These are phyloP conservation scores for Lepidocolaptes lacrymiger DNA, from an alignment of 2,797 vertebrate genomes.

Conservation along the genomic window DNA sequence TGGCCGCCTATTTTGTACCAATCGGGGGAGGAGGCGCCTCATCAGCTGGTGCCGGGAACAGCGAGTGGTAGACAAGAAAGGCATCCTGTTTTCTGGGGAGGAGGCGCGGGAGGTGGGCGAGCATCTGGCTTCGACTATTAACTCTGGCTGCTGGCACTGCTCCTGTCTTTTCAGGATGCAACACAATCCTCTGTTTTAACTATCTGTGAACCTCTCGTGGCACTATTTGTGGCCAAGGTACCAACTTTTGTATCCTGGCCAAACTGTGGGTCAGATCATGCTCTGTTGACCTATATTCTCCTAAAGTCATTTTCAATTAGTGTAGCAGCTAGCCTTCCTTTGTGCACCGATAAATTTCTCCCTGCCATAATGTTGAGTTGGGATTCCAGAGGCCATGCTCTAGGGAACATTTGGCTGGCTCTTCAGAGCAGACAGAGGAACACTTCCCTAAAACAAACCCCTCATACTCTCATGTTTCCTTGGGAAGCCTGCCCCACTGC, in stretches of 20 bases:
- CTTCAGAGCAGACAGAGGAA: background rate
- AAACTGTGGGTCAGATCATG: background rate
- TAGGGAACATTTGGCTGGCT: background rate
- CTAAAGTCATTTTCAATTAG: background rate
- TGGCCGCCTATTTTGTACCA: background rate
- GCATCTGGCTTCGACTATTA: background rate
- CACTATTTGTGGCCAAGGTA: background rate
- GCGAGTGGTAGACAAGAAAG: background rate
- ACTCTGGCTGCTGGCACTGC: background rate
- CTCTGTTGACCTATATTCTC: slow-evolving; percentile 22
- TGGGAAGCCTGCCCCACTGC: background rate
- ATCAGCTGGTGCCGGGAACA: slow-evolving; percentile 13
- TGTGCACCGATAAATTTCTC: background rate
- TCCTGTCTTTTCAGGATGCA: background rate
- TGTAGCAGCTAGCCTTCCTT: background rate
- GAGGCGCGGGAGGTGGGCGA: background rate
- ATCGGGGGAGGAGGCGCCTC: background rate
- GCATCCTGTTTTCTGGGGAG: slow-evolving; percentile 19
- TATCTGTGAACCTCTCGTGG: background rate
- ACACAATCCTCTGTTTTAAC: background rate
- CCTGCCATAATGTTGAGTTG: background rate
- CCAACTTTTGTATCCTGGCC: background rate
- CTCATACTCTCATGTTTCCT: background rate
- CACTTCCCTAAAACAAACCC: background rate
- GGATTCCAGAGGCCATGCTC: background rate